Evolutionary conservation across 2,113 vertebrate species (phyloP).

Genomic region (Zosterops lateralis): DNA sequence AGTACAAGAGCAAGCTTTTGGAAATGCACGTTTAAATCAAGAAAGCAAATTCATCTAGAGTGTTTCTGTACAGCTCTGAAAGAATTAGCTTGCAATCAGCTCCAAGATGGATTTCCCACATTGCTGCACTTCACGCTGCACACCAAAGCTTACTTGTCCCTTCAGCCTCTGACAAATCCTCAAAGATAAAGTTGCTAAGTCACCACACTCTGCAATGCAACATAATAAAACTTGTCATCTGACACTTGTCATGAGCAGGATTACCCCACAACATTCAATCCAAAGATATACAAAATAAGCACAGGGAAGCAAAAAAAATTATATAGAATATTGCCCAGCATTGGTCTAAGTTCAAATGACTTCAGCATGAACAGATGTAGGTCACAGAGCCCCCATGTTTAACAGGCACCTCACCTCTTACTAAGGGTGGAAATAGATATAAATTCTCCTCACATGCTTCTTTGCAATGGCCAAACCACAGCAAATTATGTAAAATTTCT

Average conservation of each 20-base stretch:
- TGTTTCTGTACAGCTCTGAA: not conserved
- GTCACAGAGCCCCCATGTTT: not conserved
- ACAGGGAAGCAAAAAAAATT: not conserved
- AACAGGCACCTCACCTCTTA: not conserved
- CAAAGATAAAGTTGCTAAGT: constrained; percentile 27
- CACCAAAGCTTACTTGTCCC: not conserved
- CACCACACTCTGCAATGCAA: not conserved
- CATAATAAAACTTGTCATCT: not conserved
- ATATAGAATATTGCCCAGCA: not conserved
- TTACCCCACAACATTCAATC: not conserved
- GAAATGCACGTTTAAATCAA: not conserved
- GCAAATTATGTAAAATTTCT: not conserved
- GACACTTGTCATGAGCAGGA: not conserved
- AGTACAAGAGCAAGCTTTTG: not conserved
- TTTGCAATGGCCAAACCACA: not conserved
- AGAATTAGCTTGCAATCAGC: not conserved
- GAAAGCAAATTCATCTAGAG: not conserved
- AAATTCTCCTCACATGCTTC: not conserved
- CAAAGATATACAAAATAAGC: not conserved
- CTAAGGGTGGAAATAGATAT: not conserved
- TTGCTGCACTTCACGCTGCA: not conserved
- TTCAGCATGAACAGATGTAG: not conserved
- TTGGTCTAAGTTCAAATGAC: not conserved
- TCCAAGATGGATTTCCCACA: not conserved
- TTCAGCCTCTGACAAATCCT: constrained; percentile 36